phyloP scores from a whole-genome alignment of 2,113 vertebrate species.

The Myrmophylax atrothorax region DNA sequence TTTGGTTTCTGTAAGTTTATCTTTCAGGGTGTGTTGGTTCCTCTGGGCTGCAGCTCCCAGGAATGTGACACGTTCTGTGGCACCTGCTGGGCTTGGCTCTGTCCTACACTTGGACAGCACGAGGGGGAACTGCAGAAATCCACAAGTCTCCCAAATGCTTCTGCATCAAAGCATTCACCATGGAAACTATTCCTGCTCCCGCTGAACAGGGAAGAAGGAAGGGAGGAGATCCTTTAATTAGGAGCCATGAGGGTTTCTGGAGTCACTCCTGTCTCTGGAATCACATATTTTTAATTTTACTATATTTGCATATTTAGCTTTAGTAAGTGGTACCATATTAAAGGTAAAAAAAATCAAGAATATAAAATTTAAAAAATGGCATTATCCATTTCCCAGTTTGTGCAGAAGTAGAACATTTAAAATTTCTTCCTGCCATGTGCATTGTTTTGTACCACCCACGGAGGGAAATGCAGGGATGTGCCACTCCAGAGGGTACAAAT shows the following conservation, averaged over 20 bases:
- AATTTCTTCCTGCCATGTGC: not conserved
- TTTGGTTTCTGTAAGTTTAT: not conserved
- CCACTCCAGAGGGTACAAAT: not conserved
- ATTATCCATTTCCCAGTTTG: not conserved
- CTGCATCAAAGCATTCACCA: not conserved
- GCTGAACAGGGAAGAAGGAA: not conserved
- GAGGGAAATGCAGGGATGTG: not conserved
- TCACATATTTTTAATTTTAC: not conserved
- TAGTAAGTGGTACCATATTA: not conserved
- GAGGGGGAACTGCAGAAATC: not conserved
- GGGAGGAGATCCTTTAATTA: not conserved
- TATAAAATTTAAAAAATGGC: not conserved
- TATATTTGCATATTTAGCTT: not conserved
- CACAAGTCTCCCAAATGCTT: not conserved
- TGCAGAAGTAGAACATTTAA: not conserved
- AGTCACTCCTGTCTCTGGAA: not conserved
- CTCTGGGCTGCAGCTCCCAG: not conserved
- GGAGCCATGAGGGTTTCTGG: not conserved
- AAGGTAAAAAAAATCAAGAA: not conserved
- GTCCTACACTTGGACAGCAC: not conserved
- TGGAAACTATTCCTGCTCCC: not conserved
- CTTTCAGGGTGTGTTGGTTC: not conserved
- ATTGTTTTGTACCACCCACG: not conserved
- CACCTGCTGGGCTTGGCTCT: not conserved
- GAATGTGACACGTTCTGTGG: not conserved